phyloP scores from a whole-genome alignment of 2,113 vertebrate genomes.

The Gallinago undulata region DNA sequence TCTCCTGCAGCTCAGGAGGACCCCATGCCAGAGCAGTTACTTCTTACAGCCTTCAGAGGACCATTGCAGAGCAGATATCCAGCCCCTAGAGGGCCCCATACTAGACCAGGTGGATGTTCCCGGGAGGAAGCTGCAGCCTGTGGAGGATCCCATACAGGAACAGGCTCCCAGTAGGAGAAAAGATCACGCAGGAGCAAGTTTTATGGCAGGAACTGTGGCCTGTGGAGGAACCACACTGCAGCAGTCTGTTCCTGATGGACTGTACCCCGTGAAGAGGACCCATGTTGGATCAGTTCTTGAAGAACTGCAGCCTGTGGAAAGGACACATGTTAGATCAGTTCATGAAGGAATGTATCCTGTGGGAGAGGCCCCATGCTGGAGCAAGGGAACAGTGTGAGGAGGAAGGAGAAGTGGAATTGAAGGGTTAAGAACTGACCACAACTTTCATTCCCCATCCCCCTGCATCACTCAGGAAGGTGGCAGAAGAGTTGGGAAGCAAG shows the following conservation, averaged over 20 bases:
- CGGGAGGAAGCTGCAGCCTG: background rate
- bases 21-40: background rate
- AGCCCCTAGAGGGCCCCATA: background rate
- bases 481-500: background rate
- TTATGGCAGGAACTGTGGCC: background rate
- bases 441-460: rapidly evolving
- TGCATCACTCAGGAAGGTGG: background rate
- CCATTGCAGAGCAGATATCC: rapidly evolving
- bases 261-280: background rate
- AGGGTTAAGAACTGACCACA: background rate
- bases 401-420: background rate
- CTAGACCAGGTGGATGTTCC: background rate
- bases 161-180: background rate
- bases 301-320: background rate
- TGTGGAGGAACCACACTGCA: rapidly evolving
- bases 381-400: rapidly evolving
- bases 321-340: rapidly evolving
- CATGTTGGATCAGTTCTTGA: background rate
- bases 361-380: background rate
- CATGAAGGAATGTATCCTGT: background rate
- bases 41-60: background rate
- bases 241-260: background rate
- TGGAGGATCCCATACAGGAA: background rate
- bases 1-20: background rate
- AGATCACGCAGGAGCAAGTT: background rate